Conservation (phyloP, 2,888 invertebrate genomes). For the Calliphora vomitoria region DNA sequence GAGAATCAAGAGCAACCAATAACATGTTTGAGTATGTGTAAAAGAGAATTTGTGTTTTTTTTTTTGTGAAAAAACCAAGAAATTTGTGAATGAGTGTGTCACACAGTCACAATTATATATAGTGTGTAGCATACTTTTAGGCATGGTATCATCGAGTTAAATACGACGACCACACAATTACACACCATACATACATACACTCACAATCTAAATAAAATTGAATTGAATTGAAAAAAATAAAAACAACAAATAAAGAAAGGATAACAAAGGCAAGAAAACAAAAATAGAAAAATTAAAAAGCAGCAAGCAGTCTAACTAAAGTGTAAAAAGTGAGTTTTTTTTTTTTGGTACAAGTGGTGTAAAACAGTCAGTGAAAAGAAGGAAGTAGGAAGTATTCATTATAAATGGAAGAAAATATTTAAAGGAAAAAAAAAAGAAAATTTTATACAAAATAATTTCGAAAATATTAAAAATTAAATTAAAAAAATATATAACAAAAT, state of each 20-base stretch:
- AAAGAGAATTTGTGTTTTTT: constrained; percentile 15
- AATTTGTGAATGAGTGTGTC: constrained; percentile 71
- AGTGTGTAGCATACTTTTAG: constrained; percentile 75
- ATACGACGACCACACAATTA: constrained; percentile 64
- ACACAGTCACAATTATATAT: constrained; percentile 62
- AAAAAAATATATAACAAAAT: constrained; percentile 35
- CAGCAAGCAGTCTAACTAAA: constrained; percentile 33
- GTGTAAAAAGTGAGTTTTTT: constrained; percentile 54
- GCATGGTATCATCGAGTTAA: constrained; percentile 73
- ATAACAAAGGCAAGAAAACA: constrained; percentile 65
- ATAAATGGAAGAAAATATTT: constrained; percentile 15
- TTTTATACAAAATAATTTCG: background rate
- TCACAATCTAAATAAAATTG: constrained; percentile 42
- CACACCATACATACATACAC: constrained; percentile 44
- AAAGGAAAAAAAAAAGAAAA: constrained; percentile 11
- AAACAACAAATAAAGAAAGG: constrained; percentile 62
- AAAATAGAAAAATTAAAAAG: constrained; percentile 52
- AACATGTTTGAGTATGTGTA: constrained; percentile 36
- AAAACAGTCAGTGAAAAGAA: constrained; percentile 42
- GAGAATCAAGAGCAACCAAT: constrained; percentile 33
- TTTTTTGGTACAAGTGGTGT: constrained; percentile 48
- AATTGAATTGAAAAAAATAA: constrained; percentile 26
- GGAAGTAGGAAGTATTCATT: constrained; percentile 52
- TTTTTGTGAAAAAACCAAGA: constrained; percentile 18
- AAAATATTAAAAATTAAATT: background rate